phyloP scores from a whole-genome alignment of 2,797 vertebrate genomes.

The Catostomus latipinnis region DNA sequence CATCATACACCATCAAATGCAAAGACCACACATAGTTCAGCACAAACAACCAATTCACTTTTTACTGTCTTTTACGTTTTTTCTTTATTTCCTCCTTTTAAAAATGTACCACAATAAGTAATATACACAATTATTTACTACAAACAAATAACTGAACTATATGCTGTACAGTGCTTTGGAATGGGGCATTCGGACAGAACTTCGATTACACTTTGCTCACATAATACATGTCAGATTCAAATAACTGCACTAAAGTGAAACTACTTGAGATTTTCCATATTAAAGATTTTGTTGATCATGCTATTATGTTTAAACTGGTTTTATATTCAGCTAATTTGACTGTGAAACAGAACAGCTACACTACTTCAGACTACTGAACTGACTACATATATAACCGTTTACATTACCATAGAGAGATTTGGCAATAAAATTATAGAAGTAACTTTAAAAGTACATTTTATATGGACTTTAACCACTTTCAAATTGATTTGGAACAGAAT shows the following conservation, averaged over 20 bases:
- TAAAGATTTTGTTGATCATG: constrained; percentile 73
- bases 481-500: constrained; percentile 3
- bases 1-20: too few species aligned
- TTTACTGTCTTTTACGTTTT: not conserved
- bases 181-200: not conserved
- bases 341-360: constrained; percentile 52
- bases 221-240: constrained; percentile 1
- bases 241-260: constrained; percentile 58
- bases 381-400: constrained; percentile 40
- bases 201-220: constrained; percentile 1
- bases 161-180: not conserved
- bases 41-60: too few species aligned
- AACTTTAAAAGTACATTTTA: constrained; percentile 18
- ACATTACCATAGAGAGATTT: constrained; percentile 65
- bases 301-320: constrained; percentile 63
- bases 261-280: constrained; percentile 64
- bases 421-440: constrained; percentile 56
- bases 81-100: not conserved
- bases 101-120: not conserved
- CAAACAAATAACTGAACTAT: not conserved
- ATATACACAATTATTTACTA: not conserved
- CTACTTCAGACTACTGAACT: constrained; percentile 35
- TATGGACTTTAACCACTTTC: not conserved
- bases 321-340: constrained; percentile 63
- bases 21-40: too few species aligned